Percentiles rank a stretch among this genome's conserved stretches.
Evolutionary conservation across 2,797 vertebrate species (phyloP).

Genomic region (Leuciscus waleckii): DNA sequence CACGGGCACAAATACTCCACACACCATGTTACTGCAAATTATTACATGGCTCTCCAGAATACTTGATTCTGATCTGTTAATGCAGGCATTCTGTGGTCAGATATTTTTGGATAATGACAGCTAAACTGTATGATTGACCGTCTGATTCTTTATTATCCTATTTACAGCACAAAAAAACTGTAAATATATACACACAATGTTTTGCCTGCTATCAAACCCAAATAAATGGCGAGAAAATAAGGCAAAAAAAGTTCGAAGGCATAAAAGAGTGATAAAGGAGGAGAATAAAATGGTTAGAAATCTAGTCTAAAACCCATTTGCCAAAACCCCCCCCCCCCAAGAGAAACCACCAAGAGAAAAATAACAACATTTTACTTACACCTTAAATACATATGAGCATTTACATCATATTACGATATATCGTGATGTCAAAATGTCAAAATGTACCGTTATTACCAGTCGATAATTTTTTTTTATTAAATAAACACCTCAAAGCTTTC

Average conservation of each 20-base stretch:
- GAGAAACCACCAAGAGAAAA: not conserved
- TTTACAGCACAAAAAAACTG: not conserved
- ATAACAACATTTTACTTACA: not conserved
- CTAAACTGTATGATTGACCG: not conserved
- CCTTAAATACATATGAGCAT: not conserved
- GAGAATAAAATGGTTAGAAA: not conserved
- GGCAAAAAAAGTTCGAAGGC: too few species aligned
- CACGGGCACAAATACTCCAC: conserved; percentile 43
- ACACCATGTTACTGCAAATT: conserved; percentile 22
- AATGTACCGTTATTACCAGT: too few species aligned
- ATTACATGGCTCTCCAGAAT: conserved; percentile 12
- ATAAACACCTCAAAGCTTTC: too few species aligned
- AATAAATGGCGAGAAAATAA: not conserved
- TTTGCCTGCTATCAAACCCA: not conserved
- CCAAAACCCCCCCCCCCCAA: too few species aligned
- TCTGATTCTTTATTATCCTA: not conserved
- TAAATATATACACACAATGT: not conserved
- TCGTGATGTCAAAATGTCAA: too few species aligned
- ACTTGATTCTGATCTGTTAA: not conserved
- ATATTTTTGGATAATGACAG: conserved; percentile 1
- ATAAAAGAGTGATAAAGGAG: too few species aligned
- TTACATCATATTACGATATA: not conserved
- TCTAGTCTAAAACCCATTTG: not conserved
- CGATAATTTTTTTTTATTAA: too few species aligned
- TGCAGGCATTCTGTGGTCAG: conserved; percentile 3